These are phyloP conservation scores for Cyclopterus lumpus DNA, from an alignment of 2,797 vertebrate genomes.

Conservation along the genomic window DNA sequence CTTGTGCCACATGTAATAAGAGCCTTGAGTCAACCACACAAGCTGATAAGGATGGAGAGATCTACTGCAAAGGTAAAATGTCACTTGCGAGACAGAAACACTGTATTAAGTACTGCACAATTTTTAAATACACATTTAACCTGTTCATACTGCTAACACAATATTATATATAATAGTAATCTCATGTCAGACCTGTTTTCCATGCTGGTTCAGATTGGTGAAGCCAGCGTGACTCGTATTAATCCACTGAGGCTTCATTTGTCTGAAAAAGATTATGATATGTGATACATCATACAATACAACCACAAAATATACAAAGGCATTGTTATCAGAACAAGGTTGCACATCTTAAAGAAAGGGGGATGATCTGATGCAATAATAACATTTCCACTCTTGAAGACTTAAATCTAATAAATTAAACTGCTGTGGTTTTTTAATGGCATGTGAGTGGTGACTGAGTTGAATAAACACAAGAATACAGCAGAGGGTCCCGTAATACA, in stretches of 20 bases:
- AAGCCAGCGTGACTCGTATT: no score
- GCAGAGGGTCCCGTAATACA: constrained; percentile 31
- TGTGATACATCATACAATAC: neutral
- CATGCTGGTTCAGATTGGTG: no score
- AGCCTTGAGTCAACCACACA: constrained; percentile 95
- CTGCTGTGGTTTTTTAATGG: neutral
- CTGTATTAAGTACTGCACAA: neutral
- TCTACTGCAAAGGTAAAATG: constrained; percentile 85
- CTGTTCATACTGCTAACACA: neutral
- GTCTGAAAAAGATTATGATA: constrained; percentile 4
- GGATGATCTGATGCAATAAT: neutral
- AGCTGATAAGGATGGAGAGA: constrained; percentile 91
- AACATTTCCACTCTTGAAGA: neutral
- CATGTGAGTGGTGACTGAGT: neutral
- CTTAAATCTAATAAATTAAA: neutral
- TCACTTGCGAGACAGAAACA: neutral
- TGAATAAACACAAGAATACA: constrained; percentile 22
- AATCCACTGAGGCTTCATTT: no score
- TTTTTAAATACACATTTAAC: neutral
- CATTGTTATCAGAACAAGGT: neutral
- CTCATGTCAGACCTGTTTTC: no score
- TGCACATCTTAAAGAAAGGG: neutral
- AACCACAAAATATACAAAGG: neutral
- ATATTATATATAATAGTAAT: no score
- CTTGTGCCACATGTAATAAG: constrained; percentile 92